phyloP scores from a whole-genome alignment of 2,888 invertebrate genomes.

The Marronus borbonicus region DNA sequence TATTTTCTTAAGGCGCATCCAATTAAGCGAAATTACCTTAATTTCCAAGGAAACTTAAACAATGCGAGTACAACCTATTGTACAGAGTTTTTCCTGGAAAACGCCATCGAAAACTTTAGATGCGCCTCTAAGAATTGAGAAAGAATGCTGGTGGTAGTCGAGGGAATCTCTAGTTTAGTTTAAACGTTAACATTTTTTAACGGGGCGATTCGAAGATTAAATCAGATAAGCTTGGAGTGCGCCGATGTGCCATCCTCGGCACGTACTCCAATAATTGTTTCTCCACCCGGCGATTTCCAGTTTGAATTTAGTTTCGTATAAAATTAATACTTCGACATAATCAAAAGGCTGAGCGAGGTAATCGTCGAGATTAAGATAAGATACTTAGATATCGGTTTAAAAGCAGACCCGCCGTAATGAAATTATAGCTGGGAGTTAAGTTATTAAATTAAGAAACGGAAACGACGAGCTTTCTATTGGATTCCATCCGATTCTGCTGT shows the following conservation, averaged over 20 bases:
- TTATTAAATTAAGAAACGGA: constrained; percentile 29
- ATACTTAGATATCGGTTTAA: not conserved
- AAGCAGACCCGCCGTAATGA: not conserved
- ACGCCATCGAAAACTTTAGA: not conserved
- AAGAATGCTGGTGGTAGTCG: not conserved
- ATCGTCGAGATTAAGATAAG: constrained; percentile 1
- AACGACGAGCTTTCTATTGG: constrained; percentile 1
- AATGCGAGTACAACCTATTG: not conserved
- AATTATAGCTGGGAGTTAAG: constrained; percentile 6
- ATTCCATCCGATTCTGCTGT: not conserved
- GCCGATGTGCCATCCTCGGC: constrained; percentile 15
- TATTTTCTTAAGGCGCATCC: constrained; percentile 1
- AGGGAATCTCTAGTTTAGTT: constrained; percentile 7
- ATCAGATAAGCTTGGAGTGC: constrained; percentile 3
- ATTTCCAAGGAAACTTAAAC: constrained; percentile 4
- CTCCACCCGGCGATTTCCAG: constrained; percentile 52
- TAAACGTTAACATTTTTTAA: constrained; percentile 30
- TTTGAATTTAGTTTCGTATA: constrained; percentile 54
- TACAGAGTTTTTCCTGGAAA: not conserved
- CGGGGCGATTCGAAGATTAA: constrained; percentile 22
- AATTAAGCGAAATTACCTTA: constrained; percentile 18
- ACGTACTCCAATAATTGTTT: constrained; percentile 61
- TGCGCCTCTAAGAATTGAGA: not conserved
- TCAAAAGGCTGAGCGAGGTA: constrained; percentile 15
- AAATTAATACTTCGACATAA: constrained; percentile 45